Conservation (phyloP, 2,797 vertebrate species). For the Brotula barbata region DNA sequence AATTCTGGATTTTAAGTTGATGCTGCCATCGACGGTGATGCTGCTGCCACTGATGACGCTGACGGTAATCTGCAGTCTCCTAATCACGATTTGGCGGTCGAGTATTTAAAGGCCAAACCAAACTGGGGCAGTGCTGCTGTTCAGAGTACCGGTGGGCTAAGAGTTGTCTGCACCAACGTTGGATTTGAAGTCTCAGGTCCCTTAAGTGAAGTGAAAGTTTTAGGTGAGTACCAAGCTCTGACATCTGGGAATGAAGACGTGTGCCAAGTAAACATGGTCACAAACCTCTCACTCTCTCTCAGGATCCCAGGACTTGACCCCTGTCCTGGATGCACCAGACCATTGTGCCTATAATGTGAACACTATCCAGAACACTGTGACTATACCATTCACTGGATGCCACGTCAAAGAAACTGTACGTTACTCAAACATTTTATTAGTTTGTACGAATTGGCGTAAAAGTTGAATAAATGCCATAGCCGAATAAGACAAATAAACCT, state of each 20-base stretch:
- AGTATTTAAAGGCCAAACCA: neutral
- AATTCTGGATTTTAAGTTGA: too few species aligned
- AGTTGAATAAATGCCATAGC: too few species aligned
- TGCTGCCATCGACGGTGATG: slow-evolving; percentile 1
- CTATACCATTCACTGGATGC: slow-evolving; percentile 59
- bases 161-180: slow-evolving; percentile 40
- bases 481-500: too few species aligned
- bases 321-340: slow-evolving; percentile 16
- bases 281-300: too few species aligned
- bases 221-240: slow-evolving; percentile 41
- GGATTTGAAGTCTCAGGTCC: slow-evolving; percentile 42
- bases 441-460: too few species aligned
- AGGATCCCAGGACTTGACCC: slow-evolving; percentile 28
- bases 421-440: too few species aligned
- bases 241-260: too few species aligned
- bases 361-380: slow-evolving; percentile 6
- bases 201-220: slow-evolving; percentile 39
- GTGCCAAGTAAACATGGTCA: too few species aligned
- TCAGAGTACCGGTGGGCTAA: neutral
- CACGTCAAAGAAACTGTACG: slow-evolving; percentile 42
- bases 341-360: slow-evolving; percentile 54
- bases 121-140: neutral
- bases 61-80: accelerated
- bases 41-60: neutral
- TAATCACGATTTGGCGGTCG: neutral